phyloP scores from a whole-genome alignment of 1,140 invertebrate species.

The Listronotus oregonensis region DNA sequence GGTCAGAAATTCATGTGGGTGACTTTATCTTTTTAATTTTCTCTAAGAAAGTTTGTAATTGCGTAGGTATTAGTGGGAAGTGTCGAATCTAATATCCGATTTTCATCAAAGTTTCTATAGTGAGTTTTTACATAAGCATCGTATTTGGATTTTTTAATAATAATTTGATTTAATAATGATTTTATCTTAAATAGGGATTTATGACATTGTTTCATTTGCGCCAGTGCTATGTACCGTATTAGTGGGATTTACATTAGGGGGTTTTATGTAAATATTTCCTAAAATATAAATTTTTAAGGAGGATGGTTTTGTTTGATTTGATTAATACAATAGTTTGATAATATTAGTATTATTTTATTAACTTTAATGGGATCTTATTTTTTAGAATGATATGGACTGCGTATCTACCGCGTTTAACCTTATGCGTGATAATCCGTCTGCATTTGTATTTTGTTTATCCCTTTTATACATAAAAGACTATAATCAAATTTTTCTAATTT shows the following conservation, averaged over 20 bases:
- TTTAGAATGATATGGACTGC: background rate
- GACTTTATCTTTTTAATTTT: background rate
- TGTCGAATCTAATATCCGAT: slow-evolving; percentile 7
- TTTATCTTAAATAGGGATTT: slow-evolving; percentile 5
- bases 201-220: background rate
- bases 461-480: slow-evolving; percentile 55
- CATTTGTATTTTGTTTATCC: slow-evolving; percentile 48
- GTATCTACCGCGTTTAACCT: slow-evolving; percentile 4
- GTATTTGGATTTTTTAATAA: slow-evolving; percentile 15
- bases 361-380: background rate
- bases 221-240: background rate
- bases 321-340: background rate
- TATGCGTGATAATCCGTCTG: slow-evolving; percentile 18
- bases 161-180: slow-evolving; percentile 13
- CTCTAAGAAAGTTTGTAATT: background rate
- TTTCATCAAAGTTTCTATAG: slow-evolving; percentile 10
- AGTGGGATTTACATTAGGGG: background rate
- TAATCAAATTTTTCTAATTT: slow-evolving; percentile 56
- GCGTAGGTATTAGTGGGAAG: background rate
- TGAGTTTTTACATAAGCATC: slow-evolving; percentile 10
- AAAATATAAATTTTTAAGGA: slow-evolving; percentile 8
- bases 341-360: background rate
- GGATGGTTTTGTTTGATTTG: background rate
- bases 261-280: slow-evolving; percentile 7
- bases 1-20: background rate